Percentiles rank a stretch among this genome's conserved stretches.
Evolutionary conservation across 2,113 vertebrate genomes (phyloP).

Genomic region (Synodontis membranacea): DNA sequence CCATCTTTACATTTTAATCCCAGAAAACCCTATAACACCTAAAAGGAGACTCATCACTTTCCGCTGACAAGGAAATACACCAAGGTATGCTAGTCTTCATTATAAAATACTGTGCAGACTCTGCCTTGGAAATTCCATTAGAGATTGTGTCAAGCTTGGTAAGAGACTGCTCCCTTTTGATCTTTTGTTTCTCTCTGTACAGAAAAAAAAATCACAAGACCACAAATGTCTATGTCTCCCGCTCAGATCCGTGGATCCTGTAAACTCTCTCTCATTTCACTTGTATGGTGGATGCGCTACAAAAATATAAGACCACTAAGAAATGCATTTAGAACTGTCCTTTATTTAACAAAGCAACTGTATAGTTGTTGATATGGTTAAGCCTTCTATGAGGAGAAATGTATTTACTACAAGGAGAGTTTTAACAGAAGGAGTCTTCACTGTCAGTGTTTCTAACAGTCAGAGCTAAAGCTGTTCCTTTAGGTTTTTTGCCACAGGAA

Average conservation of each 20-base stretch:
- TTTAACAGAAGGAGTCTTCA: background rate
- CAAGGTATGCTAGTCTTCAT: background rate
- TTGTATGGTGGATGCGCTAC: background rate
- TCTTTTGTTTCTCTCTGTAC: constrained; percentile 7
- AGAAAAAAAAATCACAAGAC: background rate
- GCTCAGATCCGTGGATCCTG: background rate
- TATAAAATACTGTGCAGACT: constrained; percentile 22
- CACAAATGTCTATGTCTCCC: background rate
- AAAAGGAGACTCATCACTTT: constrained; percentile 10
- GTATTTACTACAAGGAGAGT: background rate
- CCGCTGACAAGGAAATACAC: constrained; percentile 4
- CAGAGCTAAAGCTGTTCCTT: background rate
- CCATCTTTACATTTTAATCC: constrained; percentile 9
- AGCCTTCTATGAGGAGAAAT: background rate
- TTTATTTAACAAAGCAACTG: background rate
- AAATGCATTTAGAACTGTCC: background rate
- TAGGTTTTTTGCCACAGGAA: background rate
- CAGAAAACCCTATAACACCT: background rate
- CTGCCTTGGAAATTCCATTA: constrained; percentile 46
- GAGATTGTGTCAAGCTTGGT: constrained; percentile 37
- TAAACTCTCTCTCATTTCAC: background rate
- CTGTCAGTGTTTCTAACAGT: background rate
- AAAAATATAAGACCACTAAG: background rate
- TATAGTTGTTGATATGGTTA: background rate
- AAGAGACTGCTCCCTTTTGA: constrained; percentile 16